Evolutionary conservation across 2,113 vertebrate species (phyloP).

Genomic region (Eublepharis macularius): DNA sequence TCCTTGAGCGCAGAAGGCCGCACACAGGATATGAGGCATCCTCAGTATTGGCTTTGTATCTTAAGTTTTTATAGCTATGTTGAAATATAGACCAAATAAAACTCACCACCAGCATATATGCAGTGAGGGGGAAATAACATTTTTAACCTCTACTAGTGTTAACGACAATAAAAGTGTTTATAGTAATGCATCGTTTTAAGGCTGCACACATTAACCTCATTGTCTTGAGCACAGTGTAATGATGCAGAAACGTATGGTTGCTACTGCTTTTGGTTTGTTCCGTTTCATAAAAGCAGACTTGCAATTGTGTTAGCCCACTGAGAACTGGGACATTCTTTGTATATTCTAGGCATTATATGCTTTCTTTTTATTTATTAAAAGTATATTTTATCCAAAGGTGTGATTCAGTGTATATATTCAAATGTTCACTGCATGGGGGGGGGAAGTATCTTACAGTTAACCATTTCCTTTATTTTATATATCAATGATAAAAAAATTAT

Average conservation of each 20-base stretch:
- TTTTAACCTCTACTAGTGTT: not conserved
- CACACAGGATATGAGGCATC: not conserved
- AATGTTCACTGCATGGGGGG: not conserved
- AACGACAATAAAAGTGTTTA: not conserved
- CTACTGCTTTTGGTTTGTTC: not conserved
- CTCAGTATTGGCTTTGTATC: not conserved
- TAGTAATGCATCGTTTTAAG: not conserved
- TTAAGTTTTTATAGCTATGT: not conserved
- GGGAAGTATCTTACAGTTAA: not conserved
- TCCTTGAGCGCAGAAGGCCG: not conserved
- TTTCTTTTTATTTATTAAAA: conserved; percentile 23
- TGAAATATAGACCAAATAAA: not conserved
- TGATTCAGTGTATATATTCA: not conserved
- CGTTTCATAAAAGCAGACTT: not conserved
- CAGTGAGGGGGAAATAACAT: not conserved
- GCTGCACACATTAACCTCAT: not conserved
- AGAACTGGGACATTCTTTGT: not conserved
- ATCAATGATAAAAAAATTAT: not conserved
- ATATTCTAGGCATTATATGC: not conserved
- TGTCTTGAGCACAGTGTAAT: not conserved
- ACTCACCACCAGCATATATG: no score
- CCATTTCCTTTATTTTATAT: not conserved
- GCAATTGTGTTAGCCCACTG: not conserved
- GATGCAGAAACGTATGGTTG: not conserved
- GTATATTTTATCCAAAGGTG: conserved; percentile 11